These are phyloP conservation scores for Pristionchus maxplancki DNA, from an alignment of 2,888 invertebrate species.

Conservation along the genomic window DNA sequence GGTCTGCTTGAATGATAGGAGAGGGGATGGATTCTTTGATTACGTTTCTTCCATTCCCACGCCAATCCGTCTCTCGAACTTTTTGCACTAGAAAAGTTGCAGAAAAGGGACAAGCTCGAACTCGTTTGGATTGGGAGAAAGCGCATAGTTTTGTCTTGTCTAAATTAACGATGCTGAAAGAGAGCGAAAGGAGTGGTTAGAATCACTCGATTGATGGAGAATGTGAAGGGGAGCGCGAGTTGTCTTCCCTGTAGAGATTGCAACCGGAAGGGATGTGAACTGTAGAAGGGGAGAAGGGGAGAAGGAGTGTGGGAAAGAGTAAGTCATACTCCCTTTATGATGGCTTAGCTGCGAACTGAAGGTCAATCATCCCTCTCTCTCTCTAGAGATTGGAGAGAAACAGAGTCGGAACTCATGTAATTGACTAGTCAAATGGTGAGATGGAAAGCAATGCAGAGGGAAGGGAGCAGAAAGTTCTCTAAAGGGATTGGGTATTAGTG, in stretches of 20 bases:
- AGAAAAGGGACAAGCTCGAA: conserved; percentile 7
- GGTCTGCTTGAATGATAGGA: neutral
- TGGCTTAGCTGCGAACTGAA: conserved; percentile 38
- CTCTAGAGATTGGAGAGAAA: neutral
- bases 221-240: neutral
- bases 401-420: neutral
- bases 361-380: neutral
- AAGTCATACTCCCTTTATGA: neutral
- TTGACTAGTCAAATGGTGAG: conserved; percentile 1
- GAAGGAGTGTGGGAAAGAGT: conserved; percentile 31
- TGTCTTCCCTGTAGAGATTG: neutral
- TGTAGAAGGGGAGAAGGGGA: neutral
- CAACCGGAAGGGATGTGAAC: conserved; percentile 21
- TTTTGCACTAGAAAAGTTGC: neutral
- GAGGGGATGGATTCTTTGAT: too few species aligned
- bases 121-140: conserved; percentile 20
- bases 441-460: neutral
- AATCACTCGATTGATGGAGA: neutral
- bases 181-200: neutral
- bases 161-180: conserved; percentile 18
- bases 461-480: conserved; percentile 23
- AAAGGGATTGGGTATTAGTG: conserved; percentile 32
- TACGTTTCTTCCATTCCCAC: neutral
- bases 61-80: neutral
- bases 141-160: neutral